Evolutionary conservation across 2,888 invertebrate genomes (phyloP), one percentile per base, ranked within the genome.

Genomic region (Rhagium mordax): DNA sequence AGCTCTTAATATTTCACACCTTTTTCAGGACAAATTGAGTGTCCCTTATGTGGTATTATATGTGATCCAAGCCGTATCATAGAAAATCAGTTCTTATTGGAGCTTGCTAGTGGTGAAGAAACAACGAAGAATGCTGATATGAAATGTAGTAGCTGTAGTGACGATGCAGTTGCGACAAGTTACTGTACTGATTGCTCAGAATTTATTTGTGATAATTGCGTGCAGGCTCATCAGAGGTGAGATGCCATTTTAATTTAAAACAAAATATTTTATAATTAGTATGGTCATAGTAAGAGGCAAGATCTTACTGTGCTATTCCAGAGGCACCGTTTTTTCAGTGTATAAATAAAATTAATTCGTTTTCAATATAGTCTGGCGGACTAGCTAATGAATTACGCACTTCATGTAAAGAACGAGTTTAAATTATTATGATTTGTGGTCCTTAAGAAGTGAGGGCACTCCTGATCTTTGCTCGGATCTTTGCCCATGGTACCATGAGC

Each of bases 151-250:
- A 96, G 94, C 86, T 97, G 97, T 88, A 94, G 94, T 79, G 97
- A 97, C 85, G 93, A 94, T 79, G 93, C 94, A 77, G 90, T 91
- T 16, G 96, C 96, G 72, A 94, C 95, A 70, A 94, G 94, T 84
- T 97, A 95, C 93, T 98, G 97, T 89, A 93, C 94, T 10, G 96
- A 97, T 86, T 98, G 97, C 88, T 92, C 94, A 0, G 97, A 97
- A 88, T 96, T 94, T 89, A 95, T 97, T 83, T 98, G 97, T 89
- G 95, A 96, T 86, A 95, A 92, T 88, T 97, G 97, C 89, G 95
- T 96, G 74, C 92, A 94, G 88, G 97, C 97, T 61, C 97, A 97
- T 90, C 95, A 96, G 87, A 92, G 97, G 88, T 91, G 78, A 70
- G 70, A 27, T 48, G 3, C 27, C 8, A 1, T 60, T 67, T 10